A percentile compares a stretch with the other conserved stretches of the same genome.
Conservation (phyloP, 2,797 vertebrate species). For the Coracias cyanogaster region DNA sequence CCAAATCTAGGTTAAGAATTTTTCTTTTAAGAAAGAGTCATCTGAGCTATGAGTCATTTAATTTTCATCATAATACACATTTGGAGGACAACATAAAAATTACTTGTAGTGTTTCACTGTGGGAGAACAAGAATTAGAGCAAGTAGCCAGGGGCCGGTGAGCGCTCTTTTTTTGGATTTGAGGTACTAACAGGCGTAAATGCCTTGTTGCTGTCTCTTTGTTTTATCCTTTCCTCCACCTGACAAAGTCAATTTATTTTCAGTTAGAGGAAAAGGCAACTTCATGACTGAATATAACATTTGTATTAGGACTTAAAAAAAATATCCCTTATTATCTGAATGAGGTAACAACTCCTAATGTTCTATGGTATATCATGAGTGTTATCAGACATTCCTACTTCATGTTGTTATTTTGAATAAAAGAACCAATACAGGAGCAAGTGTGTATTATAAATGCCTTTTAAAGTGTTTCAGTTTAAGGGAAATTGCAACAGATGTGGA, state of each 20-base stretch:
- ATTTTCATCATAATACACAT: neutral
- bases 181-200: neutral
- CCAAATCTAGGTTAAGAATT: neutral
- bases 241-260: neutral
- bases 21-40: neutral
- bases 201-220: neutral
- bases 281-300: neutral
- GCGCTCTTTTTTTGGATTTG: neutral
- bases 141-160: neutral
- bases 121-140: neutral
- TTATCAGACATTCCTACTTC: neutral
- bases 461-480: neutral
- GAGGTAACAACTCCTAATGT: neutral
- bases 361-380: neutral
- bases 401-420: neutral
- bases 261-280: neutral
- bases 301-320: neutral
- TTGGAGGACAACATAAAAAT: neutral
- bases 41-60: neutral
- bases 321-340: neutral
- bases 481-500: neutral
- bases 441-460: neutral
- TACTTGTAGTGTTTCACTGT: neutral
- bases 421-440: neutral
- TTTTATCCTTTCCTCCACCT: neutral